phyloP scores from a whole-genome alignment of 92 coral and sea anemone species.

The Epizoanthus rinbou region DNA sequence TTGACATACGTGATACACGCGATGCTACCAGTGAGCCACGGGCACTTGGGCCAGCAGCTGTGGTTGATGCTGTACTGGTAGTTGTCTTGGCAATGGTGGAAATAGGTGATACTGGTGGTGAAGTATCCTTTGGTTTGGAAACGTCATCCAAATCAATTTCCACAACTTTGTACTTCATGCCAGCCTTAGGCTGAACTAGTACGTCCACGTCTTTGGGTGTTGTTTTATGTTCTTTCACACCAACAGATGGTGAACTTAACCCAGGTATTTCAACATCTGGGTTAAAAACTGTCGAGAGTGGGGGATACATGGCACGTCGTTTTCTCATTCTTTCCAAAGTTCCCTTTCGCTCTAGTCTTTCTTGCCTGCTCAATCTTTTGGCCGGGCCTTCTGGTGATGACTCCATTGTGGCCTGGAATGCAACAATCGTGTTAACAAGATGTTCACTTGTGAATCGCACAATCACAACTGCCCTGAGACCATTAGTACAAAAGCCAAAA shows the following conservation, averaged over 20 bases:
- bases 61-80: slow-evolving; percentile 1
- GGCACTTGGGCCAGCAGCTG: slow-evolving; percentile 6
- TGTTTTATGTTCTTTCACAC: slow-evolving; percentile 19
- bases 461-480: no score
- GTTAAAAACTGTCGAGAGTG: slow-evolving; percentile 81
- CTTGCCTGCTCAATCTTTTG: slow-evolving; percentile 13
- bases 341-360: slow-evolving; percentile 56
- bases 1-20: slow-evolving; percentile 70
- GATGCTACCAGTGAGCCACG: slow-evolving; percentile 66
- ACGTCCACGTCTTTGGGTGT: slow-evolving; percentile 33
- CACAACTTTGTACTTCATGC: slow-evolving; percentile 72
- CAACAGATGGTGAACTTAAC: background rate
- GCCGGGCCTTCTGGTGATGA: slow-evolving; percentile 31
- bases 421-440: background rate
- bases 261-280: slow-evolving; percentile 63
- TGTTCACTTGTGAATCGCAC: no score
- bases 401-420: slow-evolving; percentile 8
- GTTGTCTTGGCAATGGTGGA: slow-evolving; percentile 34
- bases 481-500: no score
- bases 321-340: slow-evolving; percentile 75
- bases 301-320: slow-evolving; percentile 96
- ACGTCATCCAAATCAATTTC: slow-evolving; percentile 76
- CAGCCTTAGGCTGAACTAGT: slow-evolving; percentile 46
- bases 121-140: slow-evolving; percentile 5
- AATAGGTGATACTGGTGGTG: slow-evolving; percentile 25